phyloP scores from a whole-genome alignment of 2,888 invertebrate genomes.

The Drosophila prostipennis region DNA sequence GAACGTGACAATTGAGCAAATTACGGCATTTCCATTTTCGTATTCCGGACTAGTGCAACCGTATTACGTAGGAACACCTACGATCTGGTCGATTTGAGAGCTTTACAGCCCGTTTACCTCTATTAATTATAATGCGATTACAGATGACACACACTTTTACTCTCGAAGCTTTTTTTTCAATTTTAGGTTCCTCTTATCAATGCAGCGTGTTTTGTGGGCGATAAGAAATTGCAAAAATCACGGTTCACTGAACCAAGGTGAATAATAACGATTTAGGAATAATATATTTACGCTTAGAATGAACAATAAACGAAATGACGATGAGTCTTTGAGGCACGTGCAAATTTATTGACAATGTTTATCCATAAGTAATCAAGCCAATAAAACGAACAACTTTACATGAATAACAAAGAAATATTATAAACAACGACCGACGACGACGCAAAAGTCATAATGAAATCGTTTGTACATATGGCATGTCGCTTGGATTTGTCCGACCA shows the following conservation, averaged over 20 bases:
- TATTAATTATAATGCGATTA: neutral
- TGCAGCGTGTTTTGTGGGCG: neutral
- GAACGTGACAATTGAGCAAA: slow-evolving; percentile 45
- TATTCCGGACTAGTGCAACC: slow-evolving; percentile 17
- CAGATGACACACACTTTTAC: slow-evolving; percentile 11
- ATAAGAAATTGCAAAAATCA: slow-evolving; percentile 20
- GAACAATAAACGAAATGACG: too few species aligned
- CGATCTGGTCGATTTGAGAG: neutral
- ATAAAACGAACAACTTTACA: slow-evolving; percentile 17
- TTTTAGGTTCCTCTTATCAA: slow-evolving; percentile 24
- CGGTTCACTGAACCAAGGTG: slow-evolving; percentile 30
- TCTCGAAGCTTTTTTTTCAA: neutral
- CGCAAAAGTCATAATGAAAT: slow-evolving; percentile 50
- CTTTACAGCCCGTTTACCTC: slow-evolving; percentile 1
- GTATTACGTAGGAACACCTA: slow-evolving; percentile 17
- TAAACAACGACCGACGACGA: slow-evolving; percentile 2
- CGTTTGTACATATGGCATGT: slow-evolving; percentile 55
- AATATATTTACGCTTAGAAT: neutral
- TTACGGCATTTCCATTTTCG: slow-evolving; percentile 32
- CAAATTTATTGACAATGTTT: slow-evolving; percentile 23
- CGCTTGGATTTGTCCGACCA: slow-evolving; percentile 26
- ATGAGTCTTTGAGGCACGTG: slow-evolving; percentile 10
- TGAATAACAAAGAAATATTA: slow-evolving; percentile 30
- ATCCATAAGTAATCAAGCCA: slow-evolving; percentile 12
- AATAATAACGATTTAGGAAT: neutral